Conservation (phyloP, 1,140 invertebrate genomes). For the Doryteuthis pealeii region DNA sequence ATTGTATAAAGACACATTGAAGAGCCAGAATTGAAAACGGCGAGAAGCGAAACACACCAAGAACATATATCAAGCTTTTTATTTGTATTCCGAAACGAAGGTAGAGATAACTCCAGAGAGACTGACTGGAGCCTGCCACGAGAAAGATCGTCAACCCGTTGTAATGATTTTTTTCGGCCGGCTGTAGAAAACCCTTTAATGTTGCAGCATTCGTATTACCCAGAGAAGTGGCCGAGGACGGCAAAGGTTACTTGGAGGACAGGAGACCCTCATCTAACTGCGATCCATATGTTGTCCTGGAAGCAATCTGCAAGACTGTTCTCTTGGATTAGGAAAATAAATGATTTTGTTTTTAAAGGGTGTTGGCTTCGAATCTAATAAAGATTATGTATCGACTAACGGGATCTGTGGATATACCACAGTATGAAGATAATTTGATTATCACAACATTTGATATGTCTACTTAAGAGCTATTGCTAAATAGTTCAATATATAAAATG, state of each 20-base stretch:
- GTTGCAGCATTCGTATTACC: conserved; percentile 26
- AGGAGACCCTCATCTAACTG: conserved; percentile 90
- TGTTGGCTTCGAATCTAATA: background rate
- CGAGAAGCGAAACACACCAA: no score
- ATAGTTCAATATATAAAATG: no score
- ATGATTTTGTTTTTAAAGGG: conserved; percentile 16
- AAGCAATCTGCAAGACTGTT: conserved; percentile 49
- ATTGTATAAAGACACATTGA: no score
- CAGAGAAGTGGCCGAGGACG: conserved; percentile 68
- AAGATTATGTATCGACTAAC: no score
- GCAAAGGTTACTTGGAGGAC: conserved; percentile 75
- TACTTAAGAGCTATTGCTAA: no score
- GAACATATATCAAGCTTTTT: no score
- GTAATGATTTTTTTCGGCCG: conserved; percentile 45
- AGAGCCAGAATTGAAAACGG: no score
- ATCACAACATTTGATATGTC: no score
- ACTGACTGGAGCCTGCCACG: conserved; percentile 56
- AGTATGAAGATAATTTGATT: no score
- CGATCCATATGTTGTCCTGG: conserved; percentile 75
- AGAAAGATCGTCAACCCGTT: conserved; percentile 49
- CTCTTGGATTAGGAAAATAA: conserved; percentile 37
- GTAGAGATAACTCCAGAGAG: conserved; percentile 26
- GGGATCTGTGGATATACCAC: no score
- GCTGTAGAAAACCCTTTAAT: conserved; percentile 57
- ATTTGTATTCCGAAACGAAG: no score